phyloP scores from a whole-genome alignment of 1,140 invertebrate species.

The Zelostemma sp. region DNA sequence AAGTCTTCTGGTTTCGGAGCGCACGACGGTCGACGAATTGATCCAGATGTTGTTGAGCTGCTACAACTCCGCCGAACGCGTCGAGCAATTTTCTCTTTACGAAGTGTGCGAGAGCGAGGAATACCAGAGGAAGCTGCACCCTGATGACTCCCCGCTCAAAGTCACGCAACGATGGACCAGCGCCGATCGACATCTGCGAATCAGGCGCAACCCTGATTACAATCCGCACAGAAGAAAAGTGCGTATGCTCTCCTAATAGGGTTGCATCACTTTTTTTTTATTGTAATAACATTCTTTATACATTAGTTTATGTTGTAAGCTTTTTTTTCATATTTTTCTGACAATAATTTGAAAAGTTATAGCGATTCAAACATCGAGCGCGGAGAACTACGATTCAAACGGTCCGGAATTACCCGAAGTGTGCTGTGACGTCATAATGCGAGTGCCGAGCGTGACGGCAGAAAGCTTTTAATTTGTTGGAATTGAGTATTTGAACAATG shows the following conservation, averaged over 20 bases:
- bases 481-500: no score
- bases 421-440: no score
- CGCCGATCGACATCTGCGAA: conserved; percentile 80
- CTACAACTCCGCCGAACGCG: conserved; percentile 85
- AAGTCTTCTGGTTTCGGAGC: conserved; percentile 88
- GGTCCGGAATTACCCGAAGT: no score
- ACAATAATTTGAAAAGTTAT: no score
- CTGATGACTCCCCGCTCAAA: conserved; percentile 86
- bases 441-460: no score
- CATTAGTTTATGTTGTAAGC: no score
- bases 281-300: not conserved
- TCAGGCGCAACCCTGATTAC: conserved; percentile 83
- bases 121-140: conserved; percentile 88
- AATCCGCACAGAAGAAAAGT: conserved; percentile 76
- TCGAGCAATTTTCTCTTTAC: conserved; percentile 89
- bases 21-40: conserved; percentile 90
- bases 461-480: no score
- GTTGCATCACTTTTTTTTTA: not conserved
- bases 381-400: no score
- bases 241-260: no score
- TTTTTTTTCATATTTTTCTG: no score
- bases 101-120: conserved; percentile 82
- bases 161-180: conserved; percentile 83
- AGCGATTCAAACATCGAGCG: no score
- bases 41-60: conserved; percentile 88